phyloP scores from a whole-genome alignment of 2,113 vertebrate genomes.

The Otocyon megalotis region DNA sequence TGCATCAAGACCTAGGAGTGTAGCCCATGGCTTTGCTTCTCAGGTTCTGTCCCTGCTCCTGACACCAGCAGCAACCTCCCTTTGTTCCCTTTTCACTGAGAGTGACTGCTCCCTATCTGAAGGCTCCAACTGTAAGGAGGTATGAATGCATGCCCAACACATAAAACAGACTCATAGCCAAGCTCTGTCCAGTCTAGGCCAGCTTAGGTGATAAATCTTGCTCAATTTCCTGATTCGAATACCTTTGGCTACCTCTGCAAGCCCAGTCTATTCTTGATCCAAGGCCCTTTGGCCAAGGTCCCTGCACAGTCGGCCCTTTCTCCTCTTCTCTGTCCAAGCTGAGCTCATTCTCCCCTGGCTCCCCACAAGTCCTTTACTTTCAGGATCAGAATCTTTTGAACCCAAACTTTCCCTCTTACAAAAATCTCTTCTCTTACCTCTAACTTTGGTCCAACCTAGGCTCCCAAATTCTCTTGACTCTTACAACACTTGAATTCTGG shows the following conservation, averaged over 20 bases:
- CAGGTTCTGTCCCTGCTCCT: constrained; percentile 3
- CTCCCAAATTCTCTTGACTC: constrained; percentile 32
- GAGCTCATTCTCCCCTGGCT: constrained; percentile 74
- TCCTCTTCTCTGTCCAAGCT: constrained; percentile 77
- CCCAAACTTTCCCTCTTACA: constrained; percentile 42
- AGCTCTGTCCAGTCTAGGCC: constrained; percentile 70
- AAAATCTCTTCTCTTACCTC: constrained; percentile 65
- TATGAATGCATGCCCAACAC: constrained; percentile 63
- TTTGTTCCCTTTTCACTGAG: constrained; percentile 50
- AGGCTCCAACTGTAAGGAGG: constrained; percentile 46
- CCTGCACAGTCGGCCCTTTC: constrained; percentile 68
- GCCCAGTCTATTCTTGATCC: constrained; percentile 71
- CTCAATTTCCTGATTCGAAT: constrained; percentile 75
- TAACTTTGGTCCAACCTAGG: constrained; percentile 29
- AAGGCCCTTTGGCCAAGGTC: constrained; percentile 70
- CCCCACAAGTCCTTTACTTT: constrained; percentile 59
- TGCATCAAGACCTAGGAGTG: not conserved
- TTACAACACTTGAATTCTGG: constrained; percentile 25
- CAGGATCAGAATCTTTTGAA: constrained; percentile 64
- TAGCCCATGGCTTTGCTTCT: constrained; percentile 20
- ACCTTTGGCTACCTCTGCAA: constrained; percentile 79
- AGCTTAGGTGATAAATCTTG: constrained; percentile 81
- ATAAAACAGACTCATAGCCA: constrained; percentile 71
- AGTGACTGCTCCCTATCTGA: constrained; percentile 54
- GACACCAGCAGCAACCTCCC: not conserved